phyloP scores from a whole-genome alignment of 2,113 vertebrate species.

The Glaucomys volans region DNA sequence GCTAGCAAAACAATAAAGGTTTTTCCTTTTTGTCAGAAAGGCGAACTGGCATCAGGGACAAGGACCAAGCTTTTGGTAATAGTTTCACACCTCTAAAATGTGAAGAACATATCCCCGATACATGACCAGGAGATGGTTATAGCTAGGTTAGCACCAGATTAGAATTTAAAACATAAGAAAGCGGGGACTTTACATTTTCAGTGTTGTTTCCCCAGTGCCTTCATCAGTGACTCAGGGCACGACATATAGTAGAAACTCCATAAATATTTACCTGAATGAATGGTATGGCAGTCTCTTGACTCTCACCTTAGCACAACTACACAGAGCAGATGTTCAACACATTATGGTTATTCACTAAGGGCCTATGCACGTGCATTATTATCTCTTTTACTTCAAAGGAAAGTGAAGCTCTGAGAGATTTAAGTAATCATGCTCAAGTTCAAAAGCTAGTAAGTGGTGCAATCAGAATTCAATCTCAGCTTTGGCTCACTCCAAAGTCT shows the following conservation, averaged over 20 bases:
- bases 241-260: not conserved
- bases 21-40: too few relatives aligned
- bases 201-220: not conserved
- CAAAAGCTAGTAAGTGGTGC: not conserved
- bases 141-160: not conserved
- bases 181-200: conserved; percentile 9
- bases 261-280: not conserved
- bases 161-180: conserved; percentile 29
- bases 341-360: not conserved
- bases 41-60: too few relatives aligned
- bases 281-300: not conserved
- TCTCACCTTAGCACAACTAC: not conserved
- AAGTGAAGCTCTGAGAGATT: not conserved
- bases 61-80: not conserved
- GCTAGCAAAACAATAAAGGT: too few relatives aligned
- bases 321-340: not conserved
- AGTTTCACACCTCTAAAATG: not conserved
- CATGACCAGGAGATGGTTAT: not conserved
- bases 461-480: conserved; percentile 31
- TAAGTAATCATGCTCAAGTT: not conserved
- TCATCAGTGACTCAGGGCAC: not conserved
- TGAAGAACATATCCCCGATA: conserved; percentile 29
- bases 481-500: not conserved
- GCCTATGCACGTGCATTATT: not conserved
- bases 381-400: conserved; percentile 3